Evolutionary conservation across 2,888 invertebrate genomes (phyloP), one percentile per base, ranked within the genome.

Genomic region (Amphipyra tragopoginis): DNA sequence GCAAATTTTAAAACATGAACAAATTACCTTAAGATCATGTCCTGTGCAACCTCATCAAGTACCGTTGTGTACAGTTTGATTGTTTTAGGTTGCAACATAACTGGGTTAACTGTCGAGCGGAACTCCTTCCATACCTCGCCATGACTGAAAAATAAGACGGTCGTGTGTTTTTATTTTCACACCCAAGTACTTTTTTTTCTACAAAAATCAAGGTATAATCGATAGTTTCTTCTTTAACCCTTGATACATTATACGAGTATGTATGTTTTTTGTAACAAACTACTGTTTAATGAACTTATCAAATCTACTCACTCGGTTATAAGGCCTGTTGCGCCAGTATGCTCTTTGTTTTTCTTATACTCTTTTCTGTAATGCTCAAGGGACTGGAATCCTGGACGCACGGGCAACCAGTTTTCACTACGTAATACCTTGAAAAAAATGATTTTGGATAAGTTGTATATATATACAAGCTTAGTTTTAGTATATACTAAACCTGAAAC

Each of bases 91-190:
- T 97, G 96, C 79, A 98, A 90, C 95, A 98, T 96, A 11, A 97
- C 96, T 71, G 97, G 96, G 82, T 97, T 97, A 0, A 97, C 97
- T 71, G 96, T 96, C 7, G 96, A 96, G 47, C 98, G 95, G 71
- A 98, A 96, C 65, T 96, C 92, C 86, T 96, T 96, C 98, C 98
- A 98, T 51, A 96, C 95, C 72, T 97, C 96, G 0, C 97, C 97
- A 80, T 97, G 97, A 5, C 97, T 98, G 0, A 54, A 53, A 4
- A 43, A 40, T n/a, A 5, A 26, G 10, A n/a, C 0, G 39, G 13
- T 15, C 21, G 21, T 21, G 21, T 21, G n/a, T 21, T 21, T 21
- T 21, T 21, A 21, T 21, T 21, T 21, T 3, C 21, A 21, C 3
- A 21, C 21, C 21, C 3, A 21, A 1, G 3, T n/a, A n/a, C n/a